Conservation (phyloP, 2,888 invertebrate species). For the Scaptomyza flava region DNA sequence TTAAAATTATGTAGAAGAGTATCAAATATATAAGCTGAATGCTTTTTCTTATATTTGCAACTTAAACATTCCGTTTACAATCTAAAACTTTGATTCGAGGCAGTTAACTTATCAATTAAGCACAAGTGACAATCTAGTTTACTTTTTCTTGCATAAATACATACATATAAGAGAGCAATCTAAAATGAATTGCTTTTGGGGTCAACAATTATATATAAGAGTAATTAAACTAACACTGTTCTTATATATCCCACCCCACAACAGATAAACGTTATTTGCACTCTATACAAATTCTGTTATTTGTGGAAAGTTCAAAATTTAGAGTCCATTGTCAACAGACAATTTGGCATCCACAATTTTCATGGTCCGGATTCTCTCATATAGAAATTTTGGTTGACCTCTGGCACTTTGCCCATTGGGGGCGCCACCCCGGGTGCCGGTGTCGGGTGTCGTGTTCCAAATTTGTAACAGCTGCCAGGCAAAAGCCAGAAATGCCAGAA, state of each 20-base stretch:
- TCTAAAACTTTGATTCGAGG: neutral
- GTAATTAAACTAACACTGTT: constrained; percentile 7
- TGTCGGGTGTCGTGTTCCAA: constrained; percentile 63
- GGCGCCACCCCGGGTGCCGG: constrained; percentile 13
- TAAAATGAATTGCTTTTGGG: neutral
- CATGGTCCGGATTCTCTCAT: constrained; percentile 3
- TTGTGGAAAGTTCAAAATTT: constrained; percentile 28
- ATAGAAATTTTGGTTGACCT: constrained; percentile 50
- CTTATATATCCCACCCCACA: neutral
- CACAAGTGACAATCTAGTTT: neutral
- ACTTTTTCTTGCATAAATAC: neutral
- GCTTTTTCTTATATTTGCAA: neutral
- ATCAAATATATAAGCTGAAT: neutral
- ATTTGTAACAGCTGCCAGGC: constrained; percentile 59
- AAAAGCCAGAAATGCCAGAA: neutral
- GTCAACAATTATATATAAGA: constrained; percentile 1
- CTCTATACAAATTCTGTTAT: constrained; percentile 8
- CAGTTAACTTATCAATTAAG: neutral
- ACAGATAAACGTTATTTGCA: constrained; percentile 12
- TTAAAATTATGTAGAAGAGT: neutral
- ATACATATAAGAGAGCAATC: neutral
- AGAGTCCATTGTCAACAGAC: constrained; percentile 39
- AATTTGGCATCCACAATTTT: constrained; percentile 38
- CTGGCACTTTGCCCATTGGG: constrained; percentile 48
- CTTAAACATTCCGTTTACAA: neutral